Evolutionary conservation across 2,888 invertebrate genomes (phyloP).

Genomic region (Eupithecia insigniata): DNA sequence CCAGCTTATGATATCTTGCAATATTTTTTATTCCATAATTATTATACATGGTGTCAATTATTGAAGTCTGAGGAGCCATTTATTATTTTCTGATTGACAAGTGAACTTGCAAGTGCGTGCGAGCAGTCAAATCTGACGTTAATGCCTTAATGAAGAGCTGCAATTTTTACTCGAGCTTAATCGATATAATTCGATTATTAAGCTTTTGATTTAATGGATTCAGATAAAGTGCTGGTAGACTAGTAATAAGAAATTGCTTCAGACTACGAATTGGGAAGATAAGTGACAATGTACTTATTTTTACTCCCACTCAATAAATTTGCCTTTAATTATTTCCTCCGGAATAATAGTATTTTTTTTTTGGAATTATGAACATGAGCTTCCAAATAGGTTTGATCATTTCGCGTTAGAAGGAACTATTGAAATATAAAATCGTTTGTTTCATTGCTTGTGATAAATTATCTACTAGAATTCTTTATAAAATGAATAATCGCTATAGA

Average conservation of each 20-base stretch:
- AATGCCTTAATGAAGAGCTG: constrained; percentile 60
- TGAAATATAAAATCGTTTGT: not conserved
- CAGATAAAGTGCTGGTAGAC: constrained; percentile 40
- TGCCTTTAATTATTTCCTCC: too few species aligned
- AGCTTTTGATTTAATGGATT: constrained; percentile 62
- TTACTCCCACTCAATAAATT: too few species aligned
- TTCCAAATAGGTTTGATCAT: too few species aligned
- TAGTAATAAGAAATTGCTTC: not conserved
- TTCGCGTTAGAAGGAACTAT: not conserved
- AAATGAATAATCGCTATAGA: too few species aligned
- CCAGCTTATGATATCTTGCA: not conserved
- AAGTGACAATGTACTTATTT: not conserved
- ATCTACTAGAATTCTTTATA: too few species aligned
- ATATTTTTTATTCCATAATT: constrained; percentile 23
- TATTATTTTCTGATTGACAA: constrained; percentile 42
- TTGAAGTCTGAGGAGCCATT: constrained; percentile 22
- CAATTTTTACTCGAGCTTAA: constrained; percentile 60
- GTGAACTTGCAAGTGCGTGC: constrained; percentile 36
- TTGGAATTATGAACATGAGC: too few species aligned
- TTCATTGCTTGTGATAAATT: too few species aligned
- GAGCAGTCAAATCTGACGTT: constrained; percentile 55
- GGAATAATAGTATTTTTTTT: too few species aligned
- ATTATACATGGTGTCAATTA: constrained; percentile 32
- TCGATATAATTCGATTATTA: constrained; percentile 67
- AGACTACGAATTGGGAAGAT: not conserved